A percentile compares a stretch with the other conserved stretches of the same genome.
phyloP scores from a whole-genome alignment of 2,797 vertebrate species.

The Poeciliopsis turneri region DNA sequence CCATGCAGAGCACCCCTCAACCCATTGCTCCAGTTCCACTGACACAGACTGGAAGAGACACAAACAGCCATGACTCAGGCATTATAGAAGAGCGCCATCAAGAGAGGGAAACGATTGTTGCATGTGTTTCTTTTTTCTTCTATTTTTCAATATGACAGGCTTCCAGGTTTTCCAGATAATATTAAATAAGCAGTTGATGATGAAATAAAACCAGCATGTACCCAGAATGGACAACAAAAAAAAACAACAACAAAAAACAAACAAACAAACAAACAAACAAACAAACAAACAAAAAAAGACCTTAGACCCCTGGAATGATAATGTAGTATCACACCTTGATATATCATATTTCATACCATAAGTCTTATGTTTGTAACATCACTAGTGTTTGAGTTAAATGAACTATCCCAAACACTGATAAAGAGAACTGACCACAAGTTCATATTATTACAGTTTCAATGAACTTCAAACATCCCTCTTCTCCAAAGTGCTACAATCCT shows the following conservation, averaged over 20 bases:
- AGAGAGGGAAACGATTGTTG: slow-evolving; percentile 53
- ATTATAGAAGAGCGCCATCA: slow-evolving; percentile 64
- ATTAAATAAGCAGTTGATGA: background rate
- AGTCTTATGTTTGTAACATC: background rate
- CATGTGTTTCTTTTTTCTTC: slow-evolving; percentile 15
- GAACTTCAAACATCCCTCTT: background rate
- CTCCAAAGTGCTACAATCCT: background rate
- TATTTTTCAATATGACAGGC: background rate
- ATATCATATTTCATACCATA: background rate
- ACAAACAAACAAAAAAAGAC: background rate
- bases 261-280: too few species aligned
- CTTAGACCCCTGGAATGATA: background rate
- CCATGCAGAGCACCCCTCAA: slow-evolving; percentile 50
- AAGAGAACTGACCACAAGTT: background rate
- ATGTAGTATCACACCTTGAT: background rate
- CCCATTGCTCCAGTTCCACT: slow-evolving; percentile 65
- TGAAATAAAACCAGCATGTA: background rate
- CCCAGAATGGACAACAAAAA: background rate
- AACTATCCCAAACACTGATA: background rate
- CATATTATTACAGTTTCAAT: background rate
- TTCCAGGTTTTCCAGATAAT: background rate
- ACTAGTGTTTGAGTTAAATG: background rate
- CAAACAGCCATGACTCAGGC: slow-evolving; percentile 41
- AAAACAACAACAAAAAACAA: too few species aligned
- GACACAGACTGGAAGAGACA: slow-evolving; percentile 61